Conservation (phyloP, 1,140 invertebrate genomes). For the Hyles vespertilio region DNA sequence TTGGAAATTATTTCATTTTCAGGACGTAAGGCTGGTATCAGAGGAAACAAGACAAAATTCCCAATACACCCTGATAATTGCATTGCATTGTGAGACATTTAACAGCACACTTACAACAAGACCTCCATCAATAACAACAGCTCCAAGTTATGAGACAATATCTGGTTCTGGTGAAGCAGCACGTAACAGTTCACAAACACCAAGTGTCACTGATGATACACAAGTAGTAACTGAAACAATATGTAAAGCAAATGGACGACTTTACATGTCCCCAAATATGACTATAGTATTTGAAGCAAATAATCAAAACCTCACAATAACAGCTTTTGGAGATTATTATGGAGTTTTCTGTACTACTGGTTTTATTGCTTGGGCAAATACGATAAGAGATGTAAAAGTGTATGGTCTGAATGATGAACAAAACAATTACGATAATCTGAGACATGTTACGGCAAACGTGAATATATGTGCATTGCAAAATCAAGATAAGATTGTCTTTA, state of each 20-base stretch:
- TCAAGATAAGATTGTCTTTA: conserved; percentile 21
- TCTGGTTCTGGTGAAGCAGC: neutral
- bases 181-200: too few relatives aligned
- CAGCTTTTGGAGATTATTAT: conserved; percentile 32
- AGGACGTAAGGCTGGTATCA: conserved; percentile 36
- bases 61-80: conserved; percentile 32
- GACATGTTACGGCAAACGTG: conserved; percentile 17
- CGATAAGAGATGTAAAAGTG: conserved; percentile 32
- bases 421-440: conserved; percentile 48
- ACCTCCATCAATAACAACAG: too few relatives aligned
- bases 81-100: conserved; percentile 35
- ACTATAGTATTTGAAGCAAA: conserved; percentile 36
- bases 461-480: conserved; percentile 39
- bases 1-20: conserved; percentile 18
- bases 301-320: conserved; percentile 27
- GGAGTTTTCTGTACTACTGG: conserved; percentile 30
- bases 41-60: conserved; percentile 37
- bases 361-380: conserved; percentile 20
- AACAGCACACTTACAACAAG: neutral
- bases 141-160: neutral
- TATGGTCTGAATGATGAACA: conserved; percentile 37
- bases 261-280: conserved; percentile 38
- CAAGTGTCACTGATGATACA: neutral
- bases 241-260: conserved; percentile 35
- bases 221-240: conserved; percentile 10